Evolutionary conservation across 2,797 vertebrate species (phyloP).

Genomic region (Myotis myotis): DNA sequence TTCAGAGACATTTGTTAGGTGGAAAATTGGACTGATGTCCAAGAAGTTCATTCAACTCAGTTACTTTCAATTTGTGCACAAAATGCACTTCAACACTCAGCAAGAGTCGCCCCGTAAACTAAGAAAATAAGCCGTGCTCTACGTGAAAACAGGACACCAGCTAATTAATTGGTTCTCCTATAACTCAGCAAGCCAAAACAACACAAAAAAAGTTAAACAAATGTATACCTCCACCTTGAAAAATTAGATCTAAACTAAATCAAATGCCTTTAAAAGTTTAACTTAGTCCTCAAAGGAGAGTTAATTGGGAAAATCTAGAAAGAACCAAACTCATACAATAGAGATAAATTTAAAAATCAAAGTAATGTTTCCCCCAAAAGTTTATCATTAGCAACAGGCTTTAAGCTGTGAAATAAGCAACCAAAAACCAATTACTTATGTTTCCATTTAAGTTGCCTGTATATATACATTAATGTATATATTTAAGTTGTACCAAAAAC

Average conservation of each 20-base stretch:
- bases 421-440: constrained; percentile 41
- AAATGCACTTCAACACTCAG: constrained; percentile 44
- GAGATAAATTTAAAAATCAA: constrained; percentile 58
- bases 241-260: constrained; percentile 40
- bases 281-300: constrained; percentile 13
- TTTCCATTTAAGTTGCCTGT: constrained; percentile 66
- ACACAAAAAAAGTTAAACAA: background rate
- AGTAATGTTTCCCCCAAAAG: constrained; percentile 50
- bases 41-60: constrained; percentile 17
- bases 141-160: background rate
- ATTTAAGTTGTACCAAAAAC: constrained; percentile 80
- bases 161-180: background rate
- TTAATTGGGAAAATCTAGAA: constrained; percentile 40
- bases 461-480: constrained; percentile 60
- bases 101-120: background rate
- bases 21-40: background rate
- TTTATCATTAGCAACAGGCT: constrained; percentile 48
- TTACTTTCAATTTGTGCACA: constrained; percentile 46
- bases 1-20: background rate
- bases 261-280: constrained; percentile 30
- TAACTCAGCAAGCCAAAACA: background rate
- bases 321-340: constrained; percentile 30
- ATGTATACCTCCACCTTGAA: constrained; percentile 14
- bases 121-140: background rate
- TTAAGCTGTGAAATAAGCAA: constrained; percentile 53